Evolutionary conservation across 1,140 invertebrate genomes (phyloP).

Genomic region (Drosophila suzukii): DNA sequence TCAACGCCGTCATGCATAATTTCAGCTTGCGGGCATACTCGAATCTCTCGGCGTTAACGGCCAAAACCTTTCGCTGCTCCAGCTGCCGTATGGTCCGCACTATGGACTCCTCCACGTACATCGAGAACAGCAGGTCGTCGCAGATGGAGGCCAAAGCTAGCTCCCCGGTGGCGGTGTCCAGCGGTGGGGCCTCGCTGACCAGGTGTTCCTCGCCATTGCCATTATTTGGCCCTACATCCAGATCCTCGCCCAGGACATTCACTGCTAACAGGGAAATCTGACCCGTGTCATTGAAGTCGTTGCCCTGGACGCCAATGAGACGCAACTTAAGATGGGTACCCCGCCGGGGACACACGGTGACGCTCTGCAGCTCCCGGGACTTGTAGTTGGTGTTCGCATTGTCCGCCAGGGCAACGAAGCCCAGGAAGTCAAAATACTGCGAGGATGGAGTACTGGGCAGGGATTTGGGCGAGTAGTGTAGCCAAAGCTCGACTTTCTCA

Average conservation of each 20-base stretch:
- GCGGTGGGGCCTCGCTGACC: conserved; percentile 43
- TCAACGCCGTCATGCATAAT: conserved; percentile 91
- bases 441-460: conserved; percentile 83
- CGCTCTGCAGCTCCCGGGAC: conserved; percentile 94
- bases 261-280: conserved; percentile 90
- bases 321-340: conserved; percentile 93
- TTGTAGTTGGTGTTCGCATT: conserved; percentile 93
- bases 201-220: conserved; percentile 52
- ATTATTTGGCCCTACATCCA: conserved; percentile 36
- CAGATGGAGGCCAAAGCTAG: conserved; percentile 90
- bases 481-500: conserved; percentile 85
- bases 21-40: conserved; percentile 96
- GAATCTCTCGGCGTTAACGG: conserved; percentile 89
- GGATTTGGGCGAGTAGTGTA: conserved; percentile 84
- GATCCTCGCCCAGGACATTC: conserved; percentile 89
- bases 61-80: conserved; percentile 93
- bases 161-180: conserved; percentile 78
- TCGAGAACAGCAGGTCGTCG: conserved; percentile 97
- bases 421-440: conserved; percentile 89
- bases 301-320: conserved; percentile 92
- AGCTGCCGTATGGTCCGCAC: conserved; percentile 94
- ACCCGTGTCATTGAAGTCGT: conserved; percentile 88
- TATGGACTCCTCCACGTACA: conserved; percentile 98
- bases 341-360: conserved; percentile 91
- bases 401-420: conserved; percentile 93